Percentiles rank a stretch among this genome's conserved stretches.
Evolutionary conservation across 1,140 invertebrate species (phyloP).

Genomic region (Lucilia cuprina): DNA sequence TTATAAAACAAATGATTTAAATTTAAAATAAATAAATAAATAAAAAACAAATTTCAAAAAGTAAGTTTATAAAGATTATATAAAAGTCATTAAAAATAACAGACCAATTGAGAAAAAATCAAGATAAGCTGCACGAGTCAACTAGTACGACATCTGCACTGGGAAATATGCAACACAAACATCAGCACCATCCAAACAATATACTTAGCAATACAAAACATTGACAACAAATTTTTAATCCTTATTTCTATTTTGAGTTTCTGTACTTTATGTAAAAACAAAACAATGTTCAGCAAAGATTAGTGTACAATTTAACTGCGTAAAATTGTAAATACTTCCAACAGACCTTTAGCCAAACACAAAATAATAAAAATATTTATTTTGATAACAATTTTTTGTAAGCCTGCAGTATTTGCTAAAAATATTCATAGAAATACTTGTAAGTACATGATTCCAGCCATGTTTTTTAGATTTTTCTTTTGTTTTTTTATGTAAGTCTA

Average conservation of each 20-base stretch:
- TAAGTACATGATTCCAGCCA: too few species aligned
- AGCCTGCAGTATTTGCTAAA: too few species aligned
- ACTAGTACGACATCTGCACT: not conserved
- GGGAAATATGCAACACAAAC: not conserved
- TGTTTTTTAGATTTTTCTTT: too few species aligned
- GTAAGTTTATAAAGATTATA: not conserved
- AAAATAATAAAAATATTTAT: not conserved
- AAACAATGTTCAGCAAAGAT: not conserved
- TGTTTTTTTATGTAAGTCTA: too few species aligned
- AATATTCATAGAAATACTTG: too few species aligned
- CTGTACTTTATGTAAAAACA: not conserved
- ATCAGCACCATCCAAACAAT: not conserved
- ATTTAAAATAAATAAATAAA: not conserved
- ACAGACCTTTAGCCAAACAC: not conserved
- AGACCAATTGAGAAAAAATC: slow-evolving; percentile 16
- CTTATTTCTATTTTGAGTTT: not conserved
- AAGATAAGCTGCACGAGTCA: not conserved
- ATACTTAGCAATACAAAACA: not conserved
- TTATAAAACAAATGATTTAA: not conserved
- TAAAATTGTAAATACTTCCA: slow-evolving; percentile 15
- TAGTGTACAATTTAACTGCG: not conserved
- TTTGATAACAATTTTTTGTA: too few species aligned
- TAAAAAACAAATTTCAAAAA: not conserved
- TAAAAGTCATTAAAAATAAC: not conserved
- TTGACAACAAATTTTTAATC: not conserved